Percentiles rank a stretch among this genome's conserved stretches.
phyloP scores from a whole-genome alignment of 2,797 vertebrate genomes.

The Clamator glandarius region DNA sequence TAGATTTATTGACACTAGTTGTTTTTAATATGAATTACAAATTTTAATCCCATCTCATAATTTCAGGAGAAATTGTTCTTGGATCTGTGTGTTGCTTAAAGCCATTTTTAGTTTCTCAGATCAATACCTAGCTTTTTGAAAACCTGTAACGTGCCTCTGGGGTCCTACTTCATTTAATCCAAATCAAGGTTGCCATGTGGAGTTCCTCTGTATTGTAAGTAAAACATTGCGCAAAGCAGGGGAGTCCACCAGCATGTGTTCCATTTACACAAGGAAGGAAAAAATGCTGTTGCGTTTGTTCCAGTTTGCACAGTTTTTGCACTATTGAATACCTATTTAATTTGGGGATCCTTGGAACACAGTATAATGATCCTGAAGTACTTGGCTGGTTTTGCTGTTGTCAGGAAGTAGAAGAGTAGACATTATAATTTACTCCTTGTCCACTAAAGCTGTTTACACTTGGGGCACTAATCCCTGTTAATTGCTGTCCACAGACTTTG shows the following conservation, averaged over 20 bases:
- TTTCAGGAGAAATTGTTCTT: constrained; percentile 43
- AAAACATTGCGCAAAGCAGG: constrained; percentile 56
- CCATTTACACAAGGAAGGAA: constrained; percentile 43
- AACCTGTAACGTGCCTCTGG: constrained; percentile 63
- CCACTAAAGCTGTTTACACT: neutral
- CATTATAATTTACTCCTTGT: neutral
- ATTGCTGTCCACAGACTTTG: neutral
- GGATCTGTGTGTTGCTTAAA: constrained; percentile 54
- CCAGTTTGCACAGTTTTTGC: constrained; percentile 29
- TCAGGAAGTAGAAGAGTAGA: neutral
- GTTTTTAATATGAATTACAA: neutral
- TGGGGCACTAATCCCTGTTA: neutral
- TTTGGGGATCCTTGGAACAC: constrained; percentile 31
- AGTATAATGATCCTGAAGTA: constrained; percentile 23
- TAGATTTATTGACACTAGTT: neutral
- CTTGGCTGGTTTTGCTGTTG: constrained; percentile 7
- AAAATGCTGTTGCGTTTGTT: constrained; percentile 57
- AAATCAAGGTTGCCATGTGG: constrained; percentile 72
- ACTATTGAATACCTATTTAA: neutral
- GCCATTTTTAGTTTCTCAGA: constrained; percentile 70
- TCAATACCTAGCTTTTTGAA: constrained; percentile 66
- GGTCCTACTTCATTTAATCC: constrained; percentile 69
- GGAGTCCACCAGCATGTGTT: constrained; percentile 68
- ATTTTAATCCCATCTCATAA: constrained; percentile 47
- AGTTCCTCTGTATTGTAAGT: constrained; percentile 75